Conservation (phyloP, 2,888 invertebrate genomes). For the Boloria euphrosyne region DNA sequence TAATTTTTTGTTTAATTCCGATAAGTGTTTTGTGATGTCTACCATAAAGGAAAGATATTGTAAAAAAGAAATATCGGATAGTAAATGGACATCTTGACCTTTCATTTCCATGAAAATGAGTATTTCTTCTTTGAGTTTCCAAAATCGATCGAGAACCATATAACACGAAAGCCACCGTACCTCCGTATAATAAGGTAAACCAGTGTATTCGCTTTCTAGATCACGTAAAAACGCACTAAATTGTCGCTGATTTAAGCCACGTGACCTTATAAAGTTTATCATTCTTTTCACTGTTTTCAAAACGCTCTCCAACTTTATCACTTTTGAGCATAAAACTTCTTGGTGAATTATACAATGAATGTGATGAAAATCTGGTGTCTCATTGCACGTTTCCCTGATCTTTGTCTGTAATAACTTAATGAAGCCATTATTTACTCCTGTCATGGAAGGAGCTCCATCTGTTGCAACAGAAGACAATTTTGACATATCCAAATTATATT, state of each 20-base stretch:
- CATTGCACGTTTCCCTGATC: not conserved
- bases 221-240: not conserved
- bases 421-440: not conserved
- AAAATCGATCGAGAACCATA: constrained; percentile 1
- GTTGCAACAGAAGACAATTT: constrained; percentile 1
- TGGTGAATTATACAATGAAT: not conserved
- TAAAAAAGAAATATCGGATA: not conserved
- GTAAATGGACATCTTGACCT: constrained; percentile 1
- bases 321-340: not conserved
- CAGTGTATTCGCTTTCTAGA: not conserved
- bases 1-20: constrained; percentile 3
- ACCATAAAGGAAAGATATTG: constrained; percentile 5
- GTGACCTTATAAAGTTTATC: too few species aligned
- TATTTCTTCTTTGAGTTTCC: not conserved
- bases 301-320: not conserved
- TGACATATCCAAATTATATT: constrained; percentile 1
- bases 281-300: too few species aligned
- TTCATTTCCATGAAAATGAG: not conserved
- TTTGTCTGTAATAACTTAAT: constrained; percentile 1
- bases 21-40: constrained; percentile 7
- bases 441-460: not conserved
- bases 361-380: constrained; percentile 1
- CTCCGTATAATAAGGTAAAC: constrained; percentile 1
- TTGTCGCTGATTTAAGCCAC: constrained; percentile 1
- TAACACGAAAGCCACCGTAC: too few species aligned